Base-by-base conservation (phyloP, 1,140 invertebrate genomes). In the Cryptotermes secundus region DNA sequence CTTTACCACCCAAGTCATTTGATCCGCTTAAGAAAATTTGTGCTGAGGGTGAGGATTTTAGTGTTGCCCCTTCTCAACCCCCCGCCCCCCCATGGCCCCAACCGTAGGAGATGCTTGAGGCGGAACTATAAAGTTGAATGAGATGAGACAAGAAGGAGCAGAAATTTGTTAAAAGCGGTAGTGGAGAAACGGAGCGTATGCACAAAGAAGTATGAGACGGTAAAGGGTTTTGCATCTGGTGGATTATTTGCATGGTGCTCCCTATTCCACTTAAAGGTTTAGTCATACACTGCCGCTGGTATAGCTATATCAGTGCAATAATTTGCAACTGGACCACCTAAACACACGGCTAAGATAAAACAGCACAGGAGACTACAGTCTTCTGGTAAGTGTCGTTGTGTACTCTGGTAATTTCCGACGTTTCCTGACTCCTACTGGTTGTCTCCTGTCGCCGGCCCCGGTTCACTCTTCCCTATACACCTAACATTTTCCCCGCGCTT, bases 1-100 rank as follows among this genome's bases (percentile, higher is more conserved):
- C 84, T 85, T 86, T 86, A 84, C 85, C 83, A 84, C 83, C 82
- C 85, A 82, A 86, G 85, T 86, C 85, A 84, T 85, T 86, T 86
- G 86, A 86, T 86, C 86, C 86, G 85, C 84, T 86, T 86, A 86
- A 86, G 86, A 85, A 86, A 86, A 86, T 86, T 86, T 86, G 85
- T 85, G 83, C 85, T 79, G 84, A 84, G 86, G 81, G 38, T 31
- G 81, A 45, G 38, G 38, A 49, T 82, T 49, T 82, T 45, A 82
- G 81, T 82, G 36, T 38, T 34, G 42, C 38, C 38, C 81, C 36
- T 42, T 14, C 59, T 72, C 3, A 9, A 9, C 59, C 59, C 59
- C 59, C 26, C 26, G n/a, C 59, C 53, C 16, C 53, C 53, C 53
- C 53, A 19, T n/a, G n/a, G n/a, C n/a, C n/a, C n/a, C n/a, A n/a